Evolutionary conservation across 2,888 invertebrate genomes (phyloP).

Genomic region (Cantharis lateralis): DNA sequence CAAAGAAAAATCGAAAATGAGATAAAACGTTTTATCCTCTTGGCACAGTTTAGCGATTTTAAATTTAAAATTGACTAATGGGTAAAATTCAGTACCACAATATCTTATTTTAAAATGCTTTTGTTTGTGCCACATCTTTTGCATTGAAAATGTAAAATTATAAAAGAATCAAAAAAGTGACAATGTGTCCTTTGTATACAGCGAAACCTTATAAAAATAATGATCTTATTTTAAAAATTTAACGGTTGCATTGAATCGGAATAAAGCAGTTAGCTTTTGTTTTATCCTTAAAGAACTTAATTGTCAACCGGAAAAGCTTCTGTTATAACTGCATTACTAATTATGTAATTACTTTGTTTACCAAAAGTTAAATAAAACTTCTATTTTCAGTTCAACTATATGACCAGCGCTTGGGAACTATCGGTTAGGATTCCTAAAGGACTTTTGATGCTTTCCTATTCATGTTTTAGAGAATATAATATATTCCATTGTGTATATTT

Average conservation of each 20-base stretch:
- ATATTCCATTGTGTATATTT: neutral
- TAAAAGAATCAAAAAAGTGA: neutral
- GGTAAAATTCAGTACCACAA: conserved; percentile 9
- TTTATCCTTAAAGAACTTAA: neutral
- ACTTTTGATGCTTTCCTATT: neutral
- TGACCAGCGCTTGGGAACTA: neutral
- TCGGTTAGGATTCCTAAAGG: neutral
- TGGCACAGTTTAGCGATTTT: conserved; percentile 13
- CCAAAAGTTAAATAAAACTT: neutral
- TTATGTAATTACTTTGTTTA: neutral
- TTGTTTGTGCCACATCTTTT: conserved; percentile 1
- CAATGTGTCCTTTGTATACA: neutral
- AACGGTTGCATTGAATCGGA: neutral
- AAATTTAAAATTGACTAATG: conserved; percentile 17
- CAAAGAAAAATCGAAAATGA: conserved; percentile 14
- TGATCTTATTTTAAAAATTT: neutral
- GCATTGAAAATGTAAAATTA: neutral
- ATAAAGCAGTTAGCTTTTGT: neutral
- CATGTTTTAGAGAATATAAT: neutral
- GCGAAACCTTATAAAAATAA: neutral
- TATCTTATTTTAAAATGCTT: conserved; percentile 11
- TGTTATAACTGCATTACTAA: neutral
- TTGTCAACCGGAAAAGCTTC: neutral
- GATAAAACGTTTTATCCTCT: conserved; percentile 14
- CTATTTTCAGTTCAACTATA: neutral